phyloP scores from a whole-genome alignment of 92 coral and sea anemone genomes.

The Umimayanthus chanpuru region DNA sequence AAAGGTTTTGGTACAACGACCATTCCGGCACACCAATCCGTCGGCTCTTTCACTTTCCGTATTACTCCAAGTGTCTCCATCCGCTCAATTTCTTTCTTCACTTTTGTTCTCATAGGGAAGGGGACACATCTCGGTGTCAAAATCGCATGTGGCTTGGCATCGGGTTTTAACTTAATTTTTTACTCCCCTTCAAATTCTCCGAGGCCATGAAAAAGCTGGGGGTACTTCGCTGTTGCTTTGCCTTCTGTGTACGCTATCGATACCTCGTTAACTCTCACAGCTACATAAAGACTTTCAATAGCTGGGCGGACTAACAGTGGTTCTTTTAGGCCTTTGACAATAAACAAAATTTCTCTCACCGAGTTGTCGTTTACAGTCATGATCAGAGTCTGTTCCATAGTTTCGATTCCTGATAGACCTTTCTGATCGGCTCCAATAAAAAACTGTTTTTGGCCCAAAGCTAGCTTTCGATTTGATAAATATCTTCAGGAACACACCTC shows the following conservation, averaged over 20 bases:
- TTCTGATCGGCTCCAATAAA: slow-evolving; percentile 19
- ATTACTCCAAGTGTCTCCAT: too few relatives aligned
- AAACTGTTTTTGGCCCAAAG: background rate
- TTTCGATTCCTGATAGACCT: background rate
- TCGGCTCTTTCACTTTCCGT: too few relatives aligned
- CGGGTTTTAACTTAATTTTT: too few relatives aligned
- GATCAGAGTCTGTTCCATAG: background rate
- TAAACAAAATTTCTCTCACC: background rate
- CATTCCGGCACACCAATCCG: too few relatives aligned
- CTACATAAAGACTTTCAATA: slow-evolving; percentile 42
- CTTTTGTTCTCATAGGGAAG: too few relatives aligned
- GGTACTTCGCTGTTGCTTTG: too few relatives aligned
- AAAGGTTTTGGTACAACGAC: too few relatives aligned
- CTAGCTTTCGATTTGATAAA: background rate
- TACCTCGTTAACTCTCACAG: slow-evolving; percentile 11
- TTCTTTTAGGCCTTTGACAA: slow-evolving; percentile 21
- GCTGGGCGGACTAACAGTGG: background rate
- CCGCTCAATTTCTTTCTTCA: too few relatives aligned
- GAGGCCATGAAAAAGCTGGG: too few relatives aligned
- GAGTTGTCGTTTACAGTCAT: background rate
- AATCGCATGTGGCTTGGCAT: too few relatives aligned
- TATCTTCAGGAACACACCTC: background rate
- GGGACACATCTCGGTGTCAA: too few relatives aligned
- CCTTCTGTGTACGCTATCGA: background rate
- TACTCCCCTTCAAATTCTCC: too few relatives aligned